A percentile compares a stretch with the other conserved stretches of the same genome.
phyloP scores from a whole-genome alignment of 64 coral and sea anemone genomes.

The Anthopleura sola region DNA sequence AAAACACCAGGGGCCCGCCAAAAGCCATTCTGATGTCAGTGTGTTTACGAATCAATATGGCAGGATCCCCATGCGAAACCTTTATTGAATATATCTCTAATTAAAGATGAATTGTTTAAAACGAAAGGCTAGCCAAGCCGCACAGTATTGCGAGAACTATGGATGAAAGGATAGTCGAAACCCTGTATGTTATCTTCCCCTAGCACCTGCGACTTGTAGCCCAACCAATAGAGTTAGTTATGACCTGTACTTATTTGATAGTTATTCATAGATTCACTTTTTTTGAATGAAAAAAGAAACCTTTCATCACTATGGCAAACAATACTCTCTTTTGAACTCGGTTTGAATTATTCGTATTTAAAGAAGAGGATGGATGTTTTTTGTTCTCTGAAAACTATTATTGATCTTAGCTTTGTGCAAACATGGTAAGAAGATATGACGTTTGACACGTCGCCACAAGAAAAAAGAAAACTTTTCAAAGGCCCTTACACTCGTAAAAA shows the following conservation, averaged over 20 bases:
- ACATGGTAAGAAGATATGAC: neutral
- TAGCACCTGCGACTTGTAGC: neutral
- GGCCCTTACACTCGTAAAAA: neutral
- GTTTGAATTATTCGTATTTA: neutral
- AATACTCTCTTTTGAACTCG: neutral
- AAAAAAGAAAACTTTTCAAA: neutral
- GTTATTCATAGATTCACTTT: neutral
- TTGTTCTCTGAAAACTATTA: neutral
- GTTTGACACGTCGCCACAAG: neutral
- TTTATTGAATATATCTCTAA: neutral
- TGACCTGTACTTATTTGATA: neutral
- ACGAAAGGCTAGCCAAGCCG: neutral
- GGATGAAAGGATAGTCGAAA: neutral
- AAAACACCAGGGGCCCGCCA: constrained; percentile 1
- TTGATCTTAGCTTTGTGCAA: constrained; percentile 8
- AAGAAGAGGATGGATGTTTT: neutral
- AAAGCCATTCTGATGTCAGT: neutral
- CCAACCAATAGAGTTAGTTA: neutral
- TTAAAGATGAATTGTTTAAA: neutral
- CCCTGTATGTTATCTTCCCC: neutral
- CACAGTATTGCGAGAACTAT: neutral
- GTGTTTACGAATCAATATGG: neutral
- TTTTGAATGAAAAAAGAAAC: neutral
- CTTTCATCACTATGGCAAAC: constrained; percentile 15
- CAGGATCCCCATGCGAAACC: neutral